Percentiles rank a stretch among this genome's conserved stretches.
These are phyloP conservation scores for Stegana nigrithorax DNA, from an alignment of 2,888 invertebrate species.

Conservation along the genomic window DNA sequence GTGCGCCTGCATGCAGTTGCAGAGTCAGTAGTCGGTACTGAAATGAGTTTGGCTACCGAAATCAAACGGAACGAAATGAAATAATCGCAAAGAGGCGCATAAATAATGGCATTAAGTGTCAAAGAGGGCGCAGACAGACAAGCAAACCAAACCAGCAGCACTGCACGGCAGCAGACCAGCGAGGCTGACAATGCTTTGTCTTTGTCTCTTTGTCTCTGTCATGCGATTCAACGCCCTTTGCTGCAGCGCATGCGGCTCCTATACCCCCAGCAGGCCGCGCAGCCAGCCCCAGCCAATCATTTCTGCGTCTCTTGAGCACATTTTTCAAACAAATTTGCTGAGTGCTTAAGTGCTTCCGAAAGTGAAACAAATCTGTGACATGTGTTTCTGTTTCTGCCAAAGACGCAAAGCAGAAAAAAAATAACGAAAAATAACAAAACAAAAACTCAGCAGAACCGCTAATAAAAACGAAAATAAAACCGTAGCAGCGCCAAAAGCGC, in stretches of 20 bases:
- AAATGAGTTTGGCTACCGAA: background rate
- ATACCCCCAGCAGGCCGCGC: too few species aligned
- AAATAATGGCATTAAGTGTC: conserved; percentile 64
- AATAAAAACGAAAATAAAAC: background rate
- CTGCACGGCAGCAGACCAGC: too few species aligned
- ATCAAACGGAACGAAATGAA: conserved; percentile 31
- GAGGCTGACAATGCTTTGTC: too few species aligned
- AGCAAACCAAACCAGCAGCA: conserved; percentile 29
- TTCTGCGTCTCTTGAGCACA: conserved; percentile 25
- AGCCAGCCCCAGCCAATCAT: conserved; percentile 28
- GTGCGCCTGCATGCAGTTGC: background rate
- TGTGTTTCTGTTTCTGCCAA: conserved; percentile 57
- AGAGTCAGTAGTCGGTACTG: too few species aligned
- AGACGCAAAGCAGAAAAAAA: conserved; percentile 5
- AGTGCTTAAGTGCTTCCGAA: conserved; percentile 66
- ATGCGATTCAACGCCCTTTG: background rate
- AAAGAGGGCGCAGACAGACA: conserved; percentile 60
- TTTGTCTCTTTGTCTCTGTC: conserved; percentile 19
- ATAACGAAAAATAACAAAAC: background rate
- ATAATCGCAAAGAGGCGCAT: conserved; percentile 60
- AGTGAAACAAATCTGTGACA: conserved; percentile 67
- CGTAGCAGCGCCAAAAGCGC: background rate
- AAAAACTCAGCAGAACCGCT: background rate
- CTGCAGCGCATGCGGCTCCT: background rate
- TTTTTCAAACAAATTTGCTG: conserved; percentile 61